Evolutionary conservation across 2,113 vertebrate species (phyloP).

Genomic region (Eulacestoma nigropectus): DNA sequence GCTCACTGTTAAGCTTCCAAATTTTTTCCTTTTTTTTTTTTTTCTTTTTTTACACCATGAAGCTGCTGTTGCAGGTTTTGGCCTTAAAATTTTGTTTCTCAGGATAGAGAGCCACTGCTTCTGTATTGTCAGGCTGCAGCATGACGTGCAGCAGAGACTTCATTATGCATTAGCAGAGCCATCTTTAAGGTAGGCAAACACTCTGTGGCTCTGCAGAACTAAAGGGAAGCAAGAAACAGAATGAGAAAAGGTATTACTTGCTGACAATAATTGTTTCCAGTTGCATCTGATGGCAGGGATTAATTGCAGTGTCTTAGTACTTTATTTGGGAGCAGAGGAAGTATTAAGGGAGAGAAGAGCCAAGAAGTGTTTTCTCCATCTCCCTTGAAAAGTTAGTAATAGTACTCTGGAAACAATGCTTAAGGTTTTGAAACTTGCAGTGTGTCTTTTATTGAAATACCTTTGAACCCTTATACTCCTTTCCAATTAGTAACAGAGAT

Average conservation of each 20-base stretch:
- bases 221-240: not conserved
- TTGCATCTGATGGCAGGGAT: not conserved
- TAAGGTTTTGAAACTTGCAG: not conserved
- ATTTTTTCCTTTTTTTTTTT: not conserved
- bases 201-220: not conserved
- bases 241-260: not conserved
- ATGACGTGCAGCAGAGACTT: not conserved
- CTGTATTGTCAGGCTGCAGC: not conserved
- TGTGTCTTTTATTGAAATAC: not conserved
- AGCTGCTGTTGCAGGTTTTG: not conserved
- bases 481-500: not conserved
- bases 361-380: not conserved
- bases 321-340: not conserved
- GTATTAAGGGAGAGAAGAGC: not conserved
- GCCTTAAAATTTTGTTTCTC: not conserved
- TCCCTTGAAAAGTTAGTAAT: not conserved
- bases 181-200: not conserved
- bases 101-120: not conserved
- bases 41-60: not conserved
- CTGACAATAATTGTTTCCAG: not conserved
- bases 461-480: not conserved
- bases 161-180: slow-evolving; percentile 31
- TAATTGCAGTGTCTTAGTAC: not conserved
- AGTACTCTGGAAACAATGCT: not conserved
- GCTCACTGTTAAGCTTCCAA: not conserved